Conservation (phyloP, 2,797 vertebrate genomes). For the Rhabdophis nuchalis region DNA sequence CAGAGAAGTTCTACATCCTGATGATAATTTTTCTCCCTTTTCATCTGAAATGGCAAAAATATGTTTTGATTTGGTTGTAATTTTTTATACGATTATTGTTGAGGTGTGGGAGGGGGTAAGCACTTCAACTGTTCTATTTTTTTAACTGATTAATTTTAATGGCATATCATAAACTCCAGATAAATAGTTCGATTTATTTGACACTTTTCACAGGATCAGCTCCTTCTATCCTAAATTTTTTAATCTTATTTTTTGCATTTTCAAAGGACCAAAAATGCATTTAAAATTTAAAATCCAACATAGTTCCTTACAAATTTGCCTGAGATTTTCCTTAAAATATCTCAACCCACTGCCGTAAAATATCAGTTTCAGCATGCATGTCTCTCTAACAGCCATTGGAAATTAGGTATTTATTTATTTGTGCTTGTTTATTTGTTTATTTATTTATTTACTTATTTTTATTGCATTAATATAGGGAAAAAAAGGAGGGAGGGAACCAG, state of each 20-base stretch:
- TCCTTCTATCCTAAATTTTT: neutral
- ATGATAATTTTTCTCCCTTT: slow-evolving; percentile 66
- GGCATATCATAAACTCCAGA: neutral
- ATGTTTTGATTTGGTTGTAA: slow-evolving; percentile 30
- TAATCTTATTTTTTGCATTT: neutral
- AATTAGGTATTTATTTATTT: neutral
- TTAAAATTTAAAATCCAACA: neutral
- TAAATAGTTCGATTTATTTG: neutral
- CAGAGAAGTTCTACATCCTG: slow-evolving; percentile 69
- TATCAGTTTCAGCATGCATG: neutral
- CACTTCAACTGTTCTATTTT: neutral
- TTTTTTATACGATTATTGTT: slow-evolving; percentile 11
- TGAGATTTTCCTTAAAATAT: neutral
- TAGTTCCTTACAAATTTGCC: neutral
- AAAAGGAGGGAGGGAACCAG: neutral
- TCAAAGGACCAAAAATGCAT: neutral
- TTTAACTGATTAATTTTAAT: neutral
- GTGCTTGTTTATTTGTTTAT: neutral
- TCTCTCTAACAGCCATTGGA: neutral
- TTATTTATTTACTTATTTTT: neutral
- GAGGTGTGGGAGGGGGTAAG: neutral
- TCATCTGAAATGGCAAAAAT: slow-evolving; percentile 57
- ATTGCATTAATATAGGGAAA: neutral
- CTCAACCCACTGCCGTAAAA: neutral
- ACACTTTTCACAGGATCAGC: neutral